phyloP scores from a whole-genome alignment of 2,888 invertebrate genomes.

The Lasius fuliginosus region DNA sequence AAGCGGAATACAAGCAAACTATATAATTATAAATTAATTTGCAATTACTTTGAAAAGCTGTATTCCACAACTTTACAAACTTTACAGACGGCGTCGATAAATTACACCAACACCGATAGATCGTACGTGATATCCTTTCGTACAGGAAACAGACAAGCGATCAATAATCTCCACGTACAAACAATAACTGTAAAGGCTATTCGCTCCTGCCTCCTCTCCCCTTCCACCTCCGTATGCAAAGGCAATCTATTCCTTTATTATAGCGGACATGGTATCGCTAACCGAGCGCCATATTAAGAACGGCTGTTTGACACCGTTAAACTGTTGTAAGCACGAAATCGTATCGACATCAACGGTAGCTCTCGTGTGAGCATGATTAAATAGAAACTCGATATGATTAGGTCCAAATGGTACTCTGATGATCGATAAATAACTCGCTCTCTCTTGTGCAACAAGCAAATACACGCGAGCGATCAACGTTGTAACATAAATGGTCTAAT shows the following conservation, averaged over 20 bases:
- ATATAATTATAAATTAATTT: conserved; percentile 39
- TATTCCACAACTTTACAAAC: neutral
- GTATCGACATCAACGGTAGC: conserved; percentile 38
- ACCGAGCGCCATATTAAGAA: conserved; percentile 15
- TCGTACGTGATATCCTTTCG: conserved; percentile 25
- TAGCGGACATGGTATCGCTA: conserved; percentile 20
- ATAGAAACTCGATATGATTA: conserved; percentile 52
- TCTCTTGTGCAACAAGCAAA: conserved; percentile 44
- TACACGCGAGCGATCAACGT: conserved; percentile 49
- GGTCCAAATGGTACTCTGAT: conserved; percentile 35
- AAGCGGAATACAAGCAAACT: conserved; percentile 15
- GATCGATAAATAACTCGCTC: conserved; percentile 55
- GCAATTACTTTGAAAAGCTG: conserved; percentile 2
- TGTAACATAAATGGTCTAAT: conserved; percentile 53
- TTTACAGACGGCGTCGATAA: neutral
- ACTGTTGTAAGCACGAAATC: conserved; percentile 6
- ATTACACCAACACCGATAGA: conserved; percentile 19
- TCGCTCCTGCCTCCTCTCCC: neutral
- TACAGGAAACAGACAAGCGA: conserved; percentile 11
- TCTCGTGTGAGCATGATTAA: conserved; percentile 41
- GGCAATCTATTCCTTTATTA: conserved; percentile 35
- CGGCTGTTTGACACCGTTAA: conserved; percentile 5
- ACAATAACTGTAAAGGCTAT: conserved; percentile 44
- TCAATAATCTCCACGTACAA: conserved; percentile 40
- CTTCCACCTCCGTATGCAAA: neutral